Conservation (phyloP, 2,888 invertebrate genomes). For the Eurytoma adleriae region DNA sequence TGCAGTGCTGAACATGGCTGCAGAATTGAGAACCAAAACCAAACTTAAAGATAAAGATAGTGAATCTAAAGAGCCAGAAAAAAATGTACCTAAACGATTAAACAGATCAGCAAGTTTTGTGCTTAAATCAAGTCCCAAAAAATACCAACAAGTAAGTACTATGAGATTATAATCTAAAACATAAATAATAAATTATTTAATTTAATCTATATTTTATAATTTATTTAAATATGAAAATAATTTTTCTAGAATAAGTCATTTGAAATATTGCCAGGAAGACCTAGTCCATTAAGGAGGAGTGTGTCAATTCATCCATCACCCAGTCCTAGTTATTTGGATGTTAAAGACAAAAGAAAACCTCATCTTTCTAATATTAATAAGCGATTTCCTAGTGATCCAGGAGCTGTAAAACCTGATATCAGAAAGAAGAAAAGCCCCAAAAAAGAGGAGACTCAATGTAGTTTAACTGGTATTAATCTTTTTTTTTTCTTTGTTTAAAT, state of each 20-base stretch:
- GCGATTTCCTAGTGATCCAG: conserved; percentile 65
- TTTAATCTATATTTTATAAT: not conserved
- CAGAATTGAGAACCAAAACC: conserved; percentile 13
- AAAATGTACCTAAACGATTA: conserved; percentile 25
- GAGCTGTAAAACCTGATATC: conserved; percentile 34
- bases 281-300: conserved; percentile 12
- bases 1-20: conserved; percentile 39
- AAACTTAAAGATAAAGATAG: conserved; percentile 36
- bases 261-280: conserved; percentile 15
- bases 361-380: conserved; percentile 61
- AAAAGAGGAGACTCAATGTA: conserved; percentile 25
- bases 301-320: conserved; percentile 9
- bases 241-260: conserved; percentile 51
- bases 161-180: not conserved
- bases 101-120: conserved; percentile 38
- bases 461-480: conserved; percentile 54
- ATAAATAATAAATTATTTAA: not conserved
- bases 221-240: conserved; percentile 7
- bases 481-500: not conserved
- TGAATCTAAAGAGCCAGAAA: conserved; percentile 6
- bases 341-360: conserved; percentile 55
- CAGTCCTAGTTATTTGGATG: conserved; percentile 14
- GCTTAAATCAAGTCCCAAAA: conserved; percentile 30
- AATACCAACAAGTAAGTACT: conserved; percentile 27
- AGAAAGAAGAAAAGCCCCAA: conserved; percentile 55